A percentile compares a stretch with the other conserved stretches of the same genome.
Evolutionary conservation across 2,113 vertebrate species (phyloP).

Genomic region (Leptobrachium leishanense): DNA sequence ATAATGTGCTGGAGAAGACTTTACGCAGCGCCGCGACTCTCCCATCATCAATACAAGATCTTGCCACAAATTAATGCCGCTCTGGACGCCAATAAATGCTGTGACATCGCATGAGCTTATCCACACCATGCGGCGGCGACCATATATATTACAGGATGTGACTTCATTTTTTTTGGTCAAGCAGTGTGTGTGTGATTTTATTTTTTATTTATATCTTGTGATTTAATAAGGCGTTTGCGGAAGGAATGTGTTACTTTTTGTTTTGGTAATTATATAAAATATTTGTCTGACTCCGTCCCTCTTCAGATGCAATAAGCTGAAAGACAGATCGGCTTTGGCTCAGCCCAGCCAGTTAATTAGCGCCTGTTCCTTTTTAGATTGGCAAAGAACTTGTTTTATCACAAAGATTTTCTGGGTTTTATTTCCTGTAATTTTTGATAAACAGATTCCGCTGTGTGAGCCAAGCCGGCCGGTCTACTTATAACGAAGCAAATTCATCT

Average conservation of each 20-base stretch:
- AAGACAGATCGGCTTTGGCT: slow-evolving; percentile 33
- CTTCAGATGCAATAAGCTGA: slow-evolving; percentile 36
- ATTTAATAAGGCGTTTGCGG: slow-evolving; percentile 4
- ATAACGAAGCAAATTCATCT: no score
- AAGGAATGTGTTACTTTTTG: slow-evolving; percentile 5
- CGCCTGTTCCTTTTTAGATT: slow-evolving; percentile 25
- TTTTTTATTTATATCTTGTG: background rate
- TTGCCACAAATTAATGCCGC: no score
- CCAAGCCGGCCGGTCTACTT: slow-evolving; percentile 1
- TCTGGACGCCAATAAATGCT: no score
- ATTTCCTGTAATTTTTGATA: background rate
- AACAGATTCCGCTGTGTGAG: slow-evolving; percentile 12
- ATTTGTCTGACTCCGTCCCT: slow-evolving; percentile 27
- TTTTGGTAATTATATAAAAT: slow-evolving; percentile 36
- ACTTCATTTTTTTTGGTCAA: no score
- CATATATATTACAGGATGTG: no score
- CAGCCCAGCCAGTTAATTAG: slow-evolving; percentile 28
- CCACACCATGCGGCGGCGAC: no score
- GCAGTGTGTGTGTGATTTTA: no score
- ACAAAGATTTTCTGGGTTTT: background rate
- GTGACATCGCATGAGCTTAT: no score
- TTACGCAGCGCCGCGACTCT: no score
- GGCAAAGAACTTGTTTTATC: slow-evolving; percentile 32
- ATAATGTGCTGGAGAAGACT: no score
- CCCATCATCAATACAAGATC: no score